Evolutionary conservation across 2,888 invertebrate species (phyloP), one percentile per base, ranked within the genome.

Genomic region (Polyommatus iphigenia): DNA sequence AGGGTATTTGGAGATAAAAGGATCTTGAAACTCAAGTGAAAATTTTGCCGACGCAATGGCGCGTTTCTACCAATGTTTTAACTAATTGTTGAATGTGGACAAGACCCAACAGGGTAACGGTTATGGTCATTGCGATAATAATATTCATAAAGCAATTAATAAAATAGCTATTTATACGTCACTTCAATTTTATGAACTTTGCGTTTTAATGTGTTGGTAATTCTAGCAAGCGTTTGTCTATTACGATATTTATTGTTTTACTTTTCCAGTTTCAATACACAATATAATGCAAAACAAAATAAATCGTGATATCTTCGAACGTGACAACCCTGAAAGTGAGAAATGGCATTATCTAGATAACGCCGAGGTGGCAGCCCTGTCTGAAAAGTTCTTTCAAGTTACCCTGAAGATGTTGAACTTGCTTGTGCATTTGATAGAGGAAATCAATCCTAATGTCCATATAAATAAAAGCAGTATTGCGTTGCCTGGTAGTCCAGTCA

Each of bases 371-470:
- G 94, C 95, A 76, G 91, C 86, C 32, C 84, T 95, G 18, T 95
- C 96, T 4, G 96, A 97, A 82, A 94, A 95, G 77, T 95, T 97
- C 78, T 89, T 97, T 13, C 94, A 93, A 79, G 96, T 97, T 77
- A 94, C 96, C 0, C 86, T 96, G 72, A 96, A 96, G 84, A 90
- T 97, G 84, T 88, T 98, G 79, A 97, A 97, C 86, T 95, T 97
- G 36, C 95, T 96, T 83, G 95, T 96, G 78, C 97, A 97, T 87
- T 95, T 97, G 82, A 95, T 97, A 80, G 97, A 97, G 83, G 97
- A 97, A 86, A 86, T 95, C 75, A 91, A 94, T 79, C 95, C 96
- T 81, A 90, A 91, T 81, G 89, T 94, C 0, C 93, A 93, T 86
- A 80, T 93, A 77, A 91, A 93, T 89, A 94, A 91, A 84, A 84